phyloP scores from a whole-genome alignment of 1,140 invertebrate genomes.

The Yoshiicerus persimilis region DNA sequence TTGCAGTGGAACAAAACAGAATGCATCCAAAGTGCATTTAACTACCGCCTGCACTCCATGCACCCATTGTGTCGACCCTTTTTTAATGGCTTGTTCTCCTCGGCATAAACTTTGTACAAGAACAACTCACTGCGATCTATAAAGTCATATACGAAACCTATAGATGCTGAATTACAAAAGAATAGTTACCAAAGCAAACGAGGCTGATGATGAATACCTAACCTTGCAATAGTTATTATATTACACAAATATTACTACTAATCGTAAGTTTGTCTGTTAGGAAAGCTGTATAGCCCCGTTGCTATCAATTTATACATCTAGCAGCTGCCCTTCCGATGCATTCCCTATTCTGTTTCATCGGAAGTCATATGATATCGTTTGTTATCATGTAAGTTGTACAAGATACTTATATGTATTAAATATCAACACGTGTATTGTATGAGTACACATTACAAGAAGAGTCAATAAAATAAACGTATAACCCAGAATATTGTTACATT shows the following conservation, averaged over 20 bases:
- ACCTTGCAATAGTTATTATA: background rate
- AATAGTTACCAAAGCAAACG: background rate
- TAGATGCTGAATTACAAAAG: background rate
- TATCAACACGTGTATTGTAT: too few relatives aligned
- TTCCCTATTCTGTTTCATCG: background rate
- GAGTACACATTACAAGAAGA: too few relatives aligned
- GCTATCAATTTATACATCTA: background rate
- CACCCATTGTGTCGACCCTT: conserved; percentile 14
- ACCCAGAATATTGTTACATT: background rate
- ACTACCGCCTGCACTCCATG: conserved; percentile 10
- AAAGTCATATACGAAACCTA: background rate
- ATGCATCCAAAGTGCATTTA: conserved; percentile 5
- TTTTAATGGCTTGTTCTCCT: background rate
- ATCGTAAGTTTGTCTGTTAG: background rate
- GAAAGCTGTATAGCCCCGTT: background rate
- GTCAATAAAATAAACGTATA: background rate
- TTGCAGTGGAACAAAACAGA: background rate
- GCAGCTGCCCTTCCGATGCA: background rate
- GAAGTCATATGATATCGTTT: background rate
- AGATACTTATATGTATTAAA: background rate
- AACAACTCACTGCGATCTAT: background rate
- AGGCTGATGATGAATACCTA: background rate
- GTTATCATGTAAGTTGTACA: too few relatives aligned
- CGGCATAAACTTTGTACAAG: background rate
- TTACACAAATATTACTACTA: background rate